Base-by-base conservation (phyloP, 1,140 invertebrate species). In the Lepidotrigona ventralis region DNA sequence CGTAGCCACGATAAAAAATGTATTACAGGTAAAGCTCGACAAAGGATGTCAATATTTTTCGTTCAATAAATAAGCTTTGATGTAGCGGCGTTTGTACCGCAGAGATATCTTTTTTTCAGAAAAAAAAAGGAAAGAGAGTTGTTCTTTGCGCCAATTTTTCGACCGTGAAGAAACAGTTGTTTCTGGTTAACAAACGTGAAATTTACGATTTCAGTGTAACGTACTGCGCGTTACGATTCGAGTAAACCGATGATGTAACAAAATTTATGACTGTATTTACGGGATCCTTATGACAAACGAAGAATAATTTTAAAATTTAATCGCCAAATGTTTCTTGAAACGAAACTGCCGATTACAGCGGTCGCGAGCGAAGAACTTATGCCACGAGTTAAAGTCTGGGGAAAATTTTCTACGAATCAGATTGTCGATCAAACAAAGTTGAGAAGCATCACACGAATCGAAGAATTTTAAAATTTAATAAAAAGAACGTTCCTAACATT, bases 11-110 rank as follows among this genome's bases (percentile, higher is more conserved):
- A 56, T 23, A 29, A 78, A 39, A 68, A 56, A 11, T 21, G 66
- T 39, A 70, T n/a, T 33, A 66, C 21, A 26, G 9, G 15, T 11
- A 79, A 54, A 79, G 53, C 29, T 56, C 21, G 23, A 56, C 53
- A 79, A 39, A 79, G 53, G 29, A 56, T 46, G 66, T 69, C 66
- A 54, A 79, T 79, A 70, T 79, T 74, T 74, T 74, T 26, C 51
- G 11, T 51, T 81, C 29, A 17, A 56, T 26, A 56, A 79, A 53
- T 51, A 54, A 19, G 6, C 6, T 21, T n/a, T 29, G 23, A 29
- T 4, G 58, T 23, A 8, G 21, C 46, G 26, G 39, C 17, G 8
- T 64, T 63, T 64, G 39, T 53, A 63, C 17, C 54, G 19, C n/a
- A 69, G 14, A 54, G 21, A 68, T 19, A 56, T 19, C 19, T 26